Base-by-base conservation (phyloP, 2,888 invertebrate genomes). In the Mycalesis mineus region DNA sequence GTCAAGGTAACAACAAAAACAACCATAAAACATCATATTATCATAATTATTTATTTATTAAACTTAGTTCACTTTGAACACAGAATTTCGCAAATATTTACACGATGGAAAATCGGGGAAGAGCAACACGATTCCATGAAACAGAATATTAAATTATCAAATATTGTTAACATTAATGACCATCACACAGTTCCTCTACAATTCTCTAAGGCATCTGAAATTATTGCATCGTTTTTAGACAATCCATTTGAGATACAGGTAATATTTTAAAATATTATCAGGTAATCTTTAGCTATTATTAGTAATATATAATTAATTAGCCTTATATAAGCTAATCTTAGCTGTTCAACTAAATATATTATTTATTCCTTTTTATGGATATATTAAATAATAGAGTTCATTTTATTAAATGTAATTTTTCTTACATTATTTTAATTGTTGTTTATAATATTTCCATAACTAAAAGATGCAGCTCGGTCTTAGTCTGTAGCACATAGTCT, bases 31-130 rank as follows among this genome's bases (percentile, higher is more conserved):
- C 14, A 9, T 22, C 9, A n/a, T 6, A 9, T 14, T 15, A 3
- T 11, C 14, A 47, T 28, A 1, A 22, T 42, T 11, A 8, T 31
- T 17, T 33, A 17, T n/a, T 15, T 0, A 33, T 0, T 11, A 49
- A 49, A 8, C 22, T 7, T 33, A 41, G 9, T 28, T 49, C 48
- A 14, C 42, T 42, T 29, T 29, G 9, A 41, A 9, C 70, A 14
- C 60, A 87, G 87, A 45, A 73, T 86, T 63, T 66, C 74, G 5
- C 72, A 84, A 15, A 49, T 87, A 37, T 87, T 83, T 55, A 79
- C 77, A 11, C 72, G 73, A 64, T 87, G 84, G 84, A 68, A 56
- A 31, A 37, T 51, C 40, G 22, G 45, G 5, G 50, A 51, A n/a
- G 48, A 48, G 33, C 14, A 29, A 17, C 77, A 78, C 51, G 58